Evolutionary conservation across 2,888 invertebrate genomes (phyloP).

Genomic region (Cheilosia soror): DNA sequence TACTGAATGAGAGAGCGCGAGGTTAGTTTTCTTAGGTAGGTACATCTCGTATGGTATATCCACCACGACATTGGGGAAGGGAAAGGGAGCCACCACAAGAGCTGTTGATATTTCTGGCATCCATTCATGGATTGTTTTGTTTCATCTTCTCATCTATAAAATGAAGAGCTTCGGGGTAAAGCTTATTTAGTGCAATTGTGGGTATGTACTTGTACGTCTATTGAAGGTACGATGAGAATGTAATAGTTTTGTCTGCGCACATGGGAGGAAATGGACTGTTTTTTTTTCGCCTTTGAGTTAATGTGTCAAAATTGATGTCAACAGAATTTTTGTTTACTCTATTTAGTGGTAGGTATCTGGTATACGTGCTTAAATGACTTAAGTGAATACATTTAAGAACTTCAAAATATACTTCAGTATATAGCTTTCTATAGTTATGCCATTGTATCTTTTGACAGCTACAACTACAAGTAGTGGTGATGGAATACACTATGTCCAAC

Average conservation of each 20-base stretch:
- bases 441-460: no score
- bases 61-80: constrained; percentile 1
- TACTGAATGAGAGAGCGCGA: constrained; percentile 61
- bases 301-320: constrained; percentile 54
- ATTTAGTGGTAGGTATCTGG: background rate
- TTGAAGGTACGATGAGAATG: background rate
- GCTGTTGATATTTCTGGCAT: constrained; percentile 61
- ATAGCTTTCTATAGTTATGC: no score
- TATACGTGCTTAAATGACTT: background rate
- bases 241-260: constrained; percentile 61
- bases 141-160: constrained; percentile 22
- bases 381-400: background rate
- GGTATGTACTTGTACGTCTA: background rate
- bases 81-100: constrained; percentile 8
- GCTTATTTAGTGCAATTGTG: constrained; percentile 35
- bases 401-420: no score
- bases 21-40: constrained; percentile 55
- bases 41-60: constrained; percentile 15
- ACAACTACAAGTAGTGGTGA: no score
- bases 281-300: constrained; percentile 16
- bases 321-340: constrained; percentile 30
- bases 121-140: constrained; percentile 66
- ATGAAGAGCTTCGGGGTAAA: constrained; percentile 37
- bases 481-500: no score
- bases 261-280: constrained; percentile 27